Evolutionary conservation across 2,888 invertebrate species (phyloP).

Genomic region (Cheilosia vernalis): DNA sequence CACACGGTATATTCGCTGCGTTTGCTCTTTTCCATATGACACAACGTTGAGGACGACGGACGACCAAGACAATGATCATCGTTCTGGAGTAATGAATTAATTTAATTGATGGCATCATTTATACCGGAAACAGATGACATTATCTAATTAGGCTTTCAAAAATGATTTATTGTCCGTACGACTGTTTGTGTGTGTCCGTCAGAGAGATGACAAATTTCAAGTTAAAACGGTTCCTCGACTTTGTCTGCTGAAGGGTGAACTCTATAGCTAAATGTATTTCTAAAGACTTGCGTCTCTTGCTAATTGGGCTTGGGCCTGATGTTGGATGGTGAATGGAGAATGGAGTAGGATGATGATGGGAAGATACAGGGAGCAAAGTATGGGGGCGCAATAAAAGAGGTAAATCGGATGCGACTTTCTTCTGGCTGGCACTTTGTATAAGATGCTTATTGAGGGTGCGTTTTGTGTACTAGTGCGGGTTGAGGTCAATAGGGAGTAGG

Average conservation of each 20-base stretch:
- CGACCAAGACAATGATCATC: conserved; percentile 48
- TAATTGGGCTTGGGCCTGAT: conserved; percentile 31
- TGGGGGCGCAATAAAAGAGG: not conserved
- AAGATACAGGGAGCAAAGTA: not conserved
- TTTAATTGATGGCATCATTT: conserved; percentile 75
- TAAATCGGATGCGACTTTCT: conserved; percentile 47
- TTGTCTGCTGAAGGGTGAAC: not conserved
- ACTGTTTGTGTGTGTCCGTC: conserved; percentile 48
- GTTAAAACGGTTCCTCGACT: conserved; percentile 19
- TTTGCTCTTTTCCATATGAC: conserved; percentile 38
- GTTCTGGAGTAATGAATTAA: conserved; percentile 70
- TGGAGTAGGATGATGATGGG: no score
- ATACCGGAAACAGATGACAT: conserved; percentile 76
- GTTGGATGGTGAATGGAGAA: not conserved
- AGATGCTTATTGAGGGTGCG: not conserved
- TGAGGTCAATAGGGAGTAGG: conserved; percentile 1
- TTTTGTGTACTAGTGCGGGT: not conserved
- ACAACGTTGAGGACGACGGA: not conserved
- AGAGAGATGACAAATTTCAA: conserved; percentile 56
- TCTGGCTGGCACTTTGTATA: conserved; percentile 13
- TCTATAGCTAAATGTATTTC: conserved; percentile 21
- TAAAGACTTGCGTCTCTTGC: conserved; percentile 25
- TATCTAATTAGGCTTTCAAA: conserved; percentile 77
- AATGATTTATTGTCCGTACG: conserved; percentile 72
- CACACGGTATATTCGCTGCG: conserved; percentile 3